Evolutionary conservation across 2,888 invertebrate genomes (phyloP), one percentile per base, ranked within the genome.

Genomic region (Torymus auratus): DNA sequence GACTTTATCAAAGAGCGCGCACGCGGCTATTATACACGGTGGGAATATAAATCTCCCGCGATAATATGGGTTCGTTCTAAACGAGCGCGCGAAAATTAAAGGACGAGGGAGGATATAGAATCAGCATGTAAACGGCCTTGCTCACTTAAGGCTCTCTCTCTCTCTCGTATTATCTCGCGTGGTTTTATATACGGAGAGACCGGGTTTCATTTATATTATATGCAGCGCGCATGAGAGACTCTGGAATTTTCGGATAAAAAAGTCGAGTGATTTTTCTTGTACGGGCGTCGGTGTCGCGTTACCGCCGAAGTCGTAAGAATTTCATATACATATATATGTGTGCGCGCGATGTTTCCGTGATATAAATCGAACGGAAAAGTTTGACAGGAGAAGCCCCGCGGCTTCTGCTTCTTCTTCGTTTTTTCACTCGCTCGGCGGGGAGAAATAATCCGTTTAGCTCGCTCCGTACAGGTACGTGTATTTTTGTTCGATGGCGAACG

Each of bases 321-420:
- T 73, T 72, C 71, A 70, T 67, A 68, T 76, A 72, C 7, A 28
- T 28, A 41, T 41, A 58, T 15, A 41, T 58, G 13, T 65, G 7
- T 17, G 20, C 53, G n/a, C 20, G 14, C 15, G 70, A 70, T 69
- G 58, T 69, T 28, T 20, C 64, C 74, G 53, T 73, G 77, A 78
- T 65, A 73, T 64, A 20, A 81, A 73, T 81, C 67, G 68, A 76
- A 68, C 23, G 75, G 70, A 67, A 75, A 71, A 78, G 74, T 81
- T 78, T 78, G 81, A 81, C 74, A 60, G 15, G 61, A 14, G 72
- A 69, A 77, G 77, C 72, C 72, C 17, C 67, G 50, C 10, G 14
- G 50, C 60, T 41, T 41, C 41, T 7, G 41, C 55, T 15, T 62
- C 68, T 62, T 77, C 70, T 65, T 71, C 50, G 1, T 50, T 58